Evolutionary conservation across 2,888 invertebrate species (phyloP).

Genomic region (Ophion obscuratus): DNA sequence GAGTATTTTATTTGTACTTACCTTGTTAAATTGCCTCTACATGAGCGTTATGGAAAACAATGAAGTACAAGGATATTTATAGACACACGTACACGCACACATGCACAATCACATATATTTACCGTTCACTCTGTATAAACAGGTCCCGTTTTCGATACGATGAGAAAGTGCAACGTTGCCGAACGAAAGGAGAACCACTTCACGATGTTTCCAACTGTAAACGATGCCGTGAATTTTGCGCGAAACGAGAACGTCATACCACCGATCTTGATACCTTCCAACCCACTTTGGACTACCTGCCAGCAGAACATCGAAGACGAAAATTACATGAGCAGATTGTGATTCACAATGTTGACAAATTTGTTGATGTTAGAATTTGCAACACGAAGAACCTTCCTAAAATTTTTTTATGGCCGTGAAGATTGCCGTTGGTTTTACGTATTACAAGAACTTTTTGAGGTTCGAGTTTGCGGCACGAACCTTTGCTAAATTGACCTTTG

Average conservation of each 20-base stretch:
- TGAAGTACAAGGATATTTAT: slow-evolving; percentile 7
- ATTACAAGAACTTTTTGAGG: no score
- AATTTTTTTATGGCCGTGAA: no score
- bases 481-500: no score
- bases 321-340: slow-evolving; percentile 72
- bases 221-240: slow-evolving; percentile 87
- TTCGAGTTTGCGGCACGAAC: no score
- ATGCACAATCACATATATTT: no score
- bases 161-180: slow-evolving; percentile 86
- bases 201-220: slow-evolving; percentile 89
- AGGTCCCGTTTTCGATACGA: slow-evolving; percentile 89
- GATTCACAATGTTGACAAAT: slow-evolving; percentile 38
- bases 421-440: no score
- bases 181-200: slow-evolving; percentile 85
- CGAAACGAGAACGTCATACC: slow-evolving; percentile 74
- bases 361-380: no score
- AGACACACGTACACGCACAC: background rate
- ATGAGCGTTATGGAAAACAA: background rate
- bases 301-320: slow-evolving; percentile 69
- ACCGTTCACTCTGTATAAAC: slow-evolving; percentile 69
- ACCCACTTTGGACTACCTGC: slow-evolving; percentile 74
- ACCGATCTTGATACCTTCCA: slow-evolving; percentile 63
- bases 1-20: no score
- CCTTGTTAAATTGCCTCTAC: no score
- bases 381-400: no score